phyloP scores from a whole-genome alignment of 2,797 vertebrate species.

The Phylloscopus collybita region DNA sequence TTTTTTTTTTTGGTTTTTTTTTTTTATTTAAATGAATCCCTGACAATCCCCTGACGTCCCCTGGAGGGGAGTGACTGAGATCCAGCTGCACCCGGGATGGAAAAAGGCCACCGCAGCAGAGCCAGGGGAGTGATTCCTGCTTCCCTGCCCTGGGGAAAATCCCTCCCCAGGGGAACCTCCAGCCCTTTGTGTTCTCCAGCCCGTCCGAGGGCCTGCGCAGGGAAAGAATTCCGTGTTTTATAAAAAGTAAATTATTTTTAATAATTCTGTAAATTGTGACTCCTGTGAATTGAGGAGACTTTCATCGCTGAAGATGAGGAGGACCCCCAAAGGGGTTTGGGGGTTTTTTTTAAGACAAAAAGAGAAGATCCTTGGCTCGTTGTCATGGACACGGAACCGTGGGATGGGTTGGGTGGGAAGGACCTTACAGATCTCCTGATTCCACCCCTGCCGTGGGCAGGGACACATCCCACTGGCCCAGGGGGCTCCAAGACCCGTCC shows the following conservation, averaged over 20 bases:
- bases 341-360: background rate
- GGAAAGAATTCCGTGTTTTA: background rate
- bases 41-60: too few relatives aligned
- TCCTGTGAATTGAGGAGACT: background rate
- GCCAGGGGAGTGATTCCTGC: background rate
- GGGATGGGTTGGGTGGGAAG: background rate
- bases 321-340: background rate
- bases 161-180: rapidly evolving
- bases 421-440: background rate
- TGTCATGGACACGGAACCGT: rapidly evolving
- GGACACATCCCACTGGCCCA: background rate
- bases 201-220: rapidly evolving
- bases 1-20: too few relatives aligned
- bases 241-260: too few relatives aligned
- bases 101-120: background rate
- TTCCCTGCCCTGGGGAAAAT: background rate
- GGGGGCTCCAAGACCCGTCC: background rate
- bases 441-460: background rate
- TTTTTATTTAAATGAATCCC: background rate
- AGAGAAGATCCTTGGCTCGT: background rate
- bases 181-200: too few relatives aligned
- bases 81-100: rapidly evolving
- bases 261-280: background rate
- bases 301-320: background rate
- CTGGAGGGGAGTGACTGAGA: rapidly evolving